Evolutionary conservation across 2,113 vertebrate genomes (phyloP), one percentile per base, ranked within the genome.

Genomic region (Prietella phreatophila): DNA sequence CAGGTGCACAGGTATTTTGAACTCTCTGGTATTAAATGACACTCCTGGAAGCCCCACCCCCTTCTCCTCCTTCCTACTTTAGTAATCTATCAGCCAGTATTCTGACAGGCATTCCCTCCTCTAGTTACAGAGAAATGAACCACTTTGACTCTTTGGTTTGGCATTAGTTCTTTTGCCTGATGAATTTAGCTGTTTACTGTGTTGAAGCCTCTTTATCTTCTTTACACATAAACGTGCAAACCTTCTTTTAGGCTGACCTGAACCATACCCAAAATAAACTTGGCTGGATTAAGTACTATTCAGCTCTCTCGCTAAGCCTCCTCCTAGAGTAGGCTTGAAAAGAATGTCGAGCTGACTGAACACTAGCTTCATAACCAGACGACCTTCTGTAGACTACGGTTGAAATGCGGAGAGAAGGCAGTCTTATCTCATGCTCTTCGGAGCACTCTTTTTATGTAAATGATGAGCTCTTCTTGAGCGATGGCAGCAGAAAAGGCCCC

Each of bases 221-320:
- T 56, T 56, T 13, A 85, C n/a, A 60, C 50, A 39, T 10, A 60
- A 50, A 19, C 20, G 13, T 17, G 13, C 67, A 53, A 67, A 58
- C 67, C 15, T 71, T 42, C 42, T 25, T 75, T 75, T 42, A 22
- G 69, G 63, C 63, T 30, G 42, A 75, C 50, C n/a, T 39, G 19
- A 58, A 14, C 11, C 5, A 0, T 42, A 17, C 15, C 67, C 22
- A 86, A 36, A 47, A 47, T n/a, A 75, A 55, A 71, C 47, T 73
- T 4, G 7, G 30, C 30, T 78, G 25, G 11, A 80, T 86, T 65
- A 33, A 86, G 56, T 39, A 75, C 56, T 76, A 20, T 50, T 47
- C 53, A 61, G 84, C 71, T 11, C 17, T n/a, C 55, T 61, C 60
- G 71, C 25, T n/a, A 5, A 79, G 73, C 75, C 85, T 79, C 73